Base-by-base conservation (phyloP, 2,888 invertebrate genomes). In the Eudiplozoon nipponicum region DNA sequence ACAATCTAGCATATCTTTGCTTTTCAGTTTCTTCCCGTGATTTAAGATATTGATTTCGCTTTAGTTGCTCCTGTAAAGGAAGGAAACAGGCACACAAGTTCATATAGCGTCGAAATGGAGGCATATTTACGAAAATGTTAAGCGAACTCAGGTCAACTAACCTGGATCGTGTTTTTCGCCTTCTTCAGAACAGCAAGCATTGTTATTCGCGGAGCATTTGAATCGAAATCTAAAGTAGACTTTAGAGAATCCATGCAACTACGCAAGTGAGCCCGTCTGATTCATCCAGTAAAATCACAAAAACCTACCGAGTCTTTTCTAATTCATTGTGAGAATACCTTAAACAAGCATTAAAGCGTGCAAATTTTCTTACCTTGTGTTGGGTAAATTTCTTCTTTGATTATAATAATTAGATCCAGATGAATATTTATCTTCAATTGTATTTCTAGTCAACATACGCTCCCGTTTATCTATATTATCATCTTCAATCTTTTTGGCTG, bases 171-270 rank as follows among this genome's bases (percentile, higher is more conserved):
- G 17, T 18, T 38, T 28, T 18, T 17, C 18, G 38, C 38, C 20
- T 38, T 38, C 28, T 38, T 38, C n/a, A 38, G 38, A 18, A 38
- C 22, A 28, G 18, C 28, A 13, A 38, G 38, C 38, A 38, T 38
- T 28, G 38, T 38, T 11, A 38, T 38, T 38, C 38, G 19, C 15
- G 28, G 17, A 11, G 38, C 28, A 28, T 28, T 28, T 15, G 38
- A 29, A 15, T 38, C 38, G 17, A 38, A 38, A 18, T 28, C 18
- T 28, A 38, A 22, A 15, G 17, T 17, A 28, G 18, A 15, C 28
- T 38, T 38, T 17, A 38, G 28, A 15, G 26, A 13, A 28, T 38
- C 38, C 38, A 38, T 38, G 29, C 38, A 38, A 17, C 28, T 28
- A 18, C 38, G 26, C 11, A 38, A 21, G 20, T 38, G 38, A 18